Evolutionary conservation across 2,888 invertebrate species (phyloP).

Genomic region (Apodemia duryi): DNA sequence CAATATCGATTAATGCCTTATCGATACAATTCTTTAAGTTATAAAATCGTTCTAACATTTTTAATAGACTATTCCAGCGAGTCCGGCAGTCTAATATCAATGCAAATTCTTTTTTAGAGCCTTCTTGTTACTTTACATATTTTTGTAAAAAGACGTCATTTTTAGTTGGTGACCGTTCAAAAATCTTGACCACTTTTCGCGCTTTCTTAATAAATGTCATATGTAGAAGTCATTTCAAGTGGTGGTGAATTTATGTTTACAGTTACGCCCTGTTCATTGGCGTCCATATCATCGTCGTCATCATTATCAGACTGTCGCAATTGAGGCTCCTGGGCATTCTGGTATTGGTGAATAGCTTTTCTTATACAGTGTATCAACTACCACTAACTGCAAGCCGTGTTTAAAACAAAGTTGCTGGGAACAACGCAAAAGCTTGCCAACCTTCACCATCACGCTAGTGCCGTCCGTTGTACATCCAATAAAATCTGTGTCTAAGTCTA

Average conservation of each 20-base stretch:
- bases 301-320: not conserved
- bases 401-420: conserved; percentile 1
- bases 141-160: conserved; percentile 19
- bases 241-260: not conserved
- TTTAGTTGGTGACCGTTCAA: conserved; percentile 21
- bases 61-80: not conserved
- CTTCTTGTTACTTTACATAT: conserved; percentile 20
- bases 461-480: conserved; percentile 12
- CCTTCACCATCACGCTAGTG: conserved; percentile 16
- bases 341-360: not conserved
- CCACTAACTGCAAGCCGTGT: conserved; percentile 5
- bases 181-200: conserved; percentile 21
- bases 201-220: conserved; percentile 9
- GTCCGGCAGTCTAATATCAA: conserved; percentile 18
- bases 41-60: conserved; percentile 2
- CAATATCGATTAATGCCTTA: conserved; percentile 2
- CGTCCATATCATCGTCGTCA: not conserved
- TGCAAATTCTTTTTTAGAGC: conserved; percentile 12
- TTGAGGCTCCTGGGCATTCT: not conserved
- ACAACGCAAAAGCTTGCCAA: conserved; percentile 1
- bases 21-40: not conserved
- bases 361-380: not conserved
- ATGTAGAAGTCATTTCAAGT: not conserved
- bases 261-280: not conserved
- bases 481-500: conserved; percentile 1